Conservation (phyloP, 2,113 vertebrate genomes). For the Mionectes macconnelli region DNA sequence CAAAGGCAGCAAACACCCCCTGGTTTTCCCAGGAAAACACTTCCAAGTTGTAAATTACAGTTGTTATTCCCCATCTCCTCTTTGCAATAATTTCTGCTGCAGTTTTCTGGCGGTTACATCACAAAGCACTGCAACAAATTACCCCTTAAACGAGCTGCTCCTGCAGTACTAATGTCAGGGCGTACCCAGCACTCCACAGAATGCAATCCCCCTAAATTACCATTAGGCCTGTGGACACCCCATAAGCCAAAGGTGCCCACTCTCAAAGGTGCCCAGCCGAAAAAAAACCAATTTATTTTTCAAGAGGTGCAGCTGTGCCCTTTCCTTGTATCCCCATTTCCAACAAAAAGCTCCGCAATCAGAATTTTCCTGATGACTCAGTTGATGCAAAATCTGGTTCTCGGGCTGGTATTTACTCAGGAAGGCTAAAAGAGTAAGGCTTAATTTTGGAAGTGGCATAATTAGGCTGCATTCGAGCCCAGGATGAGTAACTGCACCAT, state of each 20-base stretch:
- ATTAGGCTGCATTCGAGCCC: neutral
- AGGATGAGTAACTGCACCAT: constrained; percentile 38
- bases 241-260: too few relatives aligned
- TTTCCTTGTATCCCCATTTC: neutral
- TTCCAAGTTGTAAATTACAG: neutral
- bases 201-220: neutral
- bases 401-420: neutral
- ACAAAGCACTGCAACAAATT: neutral
- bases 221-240: accelerated
- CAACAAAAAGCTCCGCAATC: neutral
- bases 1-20: neutral
- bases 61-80: neutral
- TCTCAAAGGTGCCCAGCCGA: neutral
- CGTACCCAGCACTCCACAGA: neutral
- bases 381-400: constrained; percentile 3
- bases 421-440: constrained; percentile 21
- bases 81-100: neutral
- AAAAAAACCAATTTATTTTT: neutral
- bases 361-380: constrained; percentile 49
- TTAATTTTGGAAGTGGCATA: constrained; percentile 45
- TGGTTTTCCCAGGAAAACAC: neutral
- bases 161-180: neutral
- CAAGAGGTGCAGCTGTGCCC: constrained; percentile 11
- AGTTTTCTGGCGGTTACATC: neutral
- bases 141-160: neutral